Base-by-base conservation (phyloP, 2,888 invertebrate species). In the Drosophila gaucha region DNA sequence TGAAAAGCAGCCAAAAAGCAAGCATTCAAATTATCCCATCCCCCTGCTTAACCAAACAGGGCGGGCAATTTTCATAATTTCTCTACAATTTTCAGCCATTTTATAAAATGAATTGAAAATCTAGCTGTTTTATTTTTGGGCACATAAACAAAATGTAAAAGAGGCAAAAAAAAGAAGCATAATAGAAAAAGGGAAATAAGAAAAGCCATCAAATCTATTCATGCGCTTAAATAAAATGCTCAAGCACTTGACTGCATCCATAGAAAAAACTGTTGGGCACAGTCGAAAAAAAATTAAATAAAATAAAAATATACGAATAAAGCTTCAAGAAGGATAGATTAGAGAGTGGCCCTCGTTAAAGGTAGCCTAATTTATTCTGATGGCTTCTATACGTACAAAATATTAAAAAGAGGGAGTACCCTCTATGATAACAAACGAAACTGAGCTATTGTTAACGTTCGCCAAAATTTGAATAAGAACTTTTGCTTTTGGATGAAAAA, bases 221-320 rank as follows among this genome's bases (percentile, higher is more conserved):
- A 87, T 90, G 88, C 78, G 90, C 89, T 90, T 89, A 90, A 85
- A 85, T 85, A 85, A 85, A 85, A 85, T 85, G 85, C 85, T 85
- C 86, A 86, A 88, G 85, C 85, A 85, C 85, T 90, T 90, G 90
- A 90, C 90, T 90, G 90, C 90, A 89, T 90, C 90, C 90, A 89
- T 89, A 84, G 78, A 86, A 86, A 74, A 76, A 68, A 26, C 47
- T 64, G 58, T 43, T 67, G 49, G 47, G 65, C 54, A 43, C 50
- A 71, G 39, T 43, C 57, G 16, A 60, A 67, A 72, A 64, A 47
- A 57, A 55, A 56, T 31, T 14, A 38, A 71, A 68, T 41, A 39
- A 80, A 63, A 79, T 67, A 58, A 68, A 73, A 73, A 70, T 67
- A 59, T 57, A 59, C 47, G 38, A 68, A 43, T 59, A 39, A 28